Evolutionary conservation across 2,797 vertebrate genomes (phyloP).

Genomic region (Gambelia wislizenii): DNA sequence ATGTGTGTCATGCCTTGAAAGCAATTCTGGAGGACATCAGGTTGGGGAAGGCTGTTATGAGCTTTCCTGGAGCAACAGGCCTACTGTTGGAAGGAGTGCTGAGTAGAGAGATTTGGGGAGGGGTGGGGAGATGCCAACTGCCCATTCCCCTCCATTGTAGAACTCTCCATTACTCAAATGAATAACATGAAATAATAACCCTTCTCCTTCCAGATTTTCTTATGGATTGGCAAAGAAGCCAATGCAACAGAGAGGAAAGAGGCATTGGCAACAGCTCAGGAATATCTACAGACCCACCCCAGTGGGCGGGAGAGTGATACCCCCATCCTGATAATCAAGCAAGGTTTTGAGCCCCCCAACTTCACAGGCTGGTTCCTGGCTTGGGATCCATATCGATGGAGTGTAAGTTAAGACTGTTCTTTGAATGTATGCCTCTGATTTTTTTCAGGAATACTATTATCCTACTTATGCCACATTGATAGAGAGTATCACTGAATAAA

Average conservation of each 20-base stretch:
- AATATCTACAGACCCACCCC: conserved; percentile 89
- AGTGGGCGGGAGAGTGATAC: conserved; percentile 84
- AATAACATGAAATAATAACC: background rate
- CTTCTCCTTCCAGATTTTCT: conserved; percentile 80
- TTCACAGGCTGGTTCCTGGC: conserved; percentile 93
- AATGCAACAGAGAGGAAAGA: conserved; percentile 83
- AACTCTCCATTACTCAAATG: background rate
- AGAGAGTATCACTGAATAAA: background rate
- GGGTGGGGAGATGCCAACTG: background rate
- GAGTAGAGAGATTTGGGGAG: background rate
- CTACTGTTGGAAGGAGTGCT: background rate
- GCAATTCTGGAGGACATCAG: background rate
- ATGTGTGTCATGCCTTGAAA: background rate
- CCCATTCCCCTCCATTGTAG: background rate
- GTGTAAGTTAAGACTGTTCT: conserved; percentile 78
- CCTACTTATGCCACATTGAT: background rate
- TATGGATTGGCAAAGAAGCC: conserved; percentile 88
- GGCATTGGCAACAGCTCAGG: conserved; percentile 79
- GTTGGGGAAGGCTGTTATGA: background rate
- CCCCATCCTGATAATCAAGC: conserved; percentile 85
- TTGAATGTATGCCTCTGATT: background rate
- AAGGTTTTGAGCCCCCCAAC: conserved; percentile 89
- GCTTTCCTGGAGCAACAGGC: background rate
- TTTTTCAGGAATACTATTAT: background rate
- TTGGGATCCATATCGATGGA: conserved; percentile 90